Percentiles rank a stretch among this genome's conserved stretches.
These are phyloP conservation scores for Onthophagus sagittarius DNA, from an alignment of 2,888 invertebrate species.

Conservation along the genomic window DNA sequence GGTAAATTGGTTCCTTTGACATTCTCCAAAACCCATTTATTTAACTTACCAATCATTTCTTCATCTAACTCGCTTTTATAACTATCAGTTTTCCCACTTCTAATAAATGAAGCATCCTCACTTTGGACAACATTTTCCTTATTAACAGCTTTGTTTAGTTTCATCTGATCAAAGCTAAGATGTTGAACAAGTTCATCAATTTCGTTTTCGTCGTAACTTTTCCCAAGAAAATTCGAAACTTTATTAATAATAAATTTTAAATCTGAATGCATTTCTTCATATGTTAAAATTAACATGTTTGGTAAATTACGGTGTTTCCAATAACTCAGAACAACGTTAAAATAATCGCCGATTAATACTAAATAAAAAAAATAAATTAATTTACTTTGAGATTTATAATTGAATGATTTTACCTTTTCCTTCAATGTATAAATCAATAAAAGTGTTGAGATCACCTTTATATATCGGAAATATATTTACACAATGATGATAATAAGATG, in stretches of 20 bases:
- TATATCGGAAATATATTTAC: slow-evolving; percentile 51
- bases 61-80: slow-evolving; percentile 57
- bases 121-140: neutral
- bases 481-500: slow-evolving; percentile 27
- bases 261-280: slow-evolving; percentile 39
- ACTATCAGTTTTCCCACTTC: slow-evolving; percentile 43
- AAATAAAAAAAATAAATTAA: neutral
- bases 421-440: slow-evolving; percentile 32
- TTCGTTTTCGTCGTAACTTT: slow-evolving; percentile 40
- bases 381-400: neutral
- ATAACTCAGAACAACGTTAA: slow-evolving; percentile 11
- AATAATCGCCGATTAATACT: slow-evolving; percentile 13
- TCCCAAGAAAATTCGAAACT: slow-evolving; percentile 46
- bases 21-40: slow-evolving; percentile 62
- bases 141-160: slow-evolving; percentile 51
- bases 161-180: slow-evolving; percentile 53
- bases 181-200: slow-evolving; percentile 45
- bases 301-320: slow-evolving; percentile 10
- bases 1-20: neutral
- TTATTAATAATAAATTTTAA: slow-evolving; percentile 43
- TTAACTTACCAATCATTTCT: slow-evolving; percentile 63
- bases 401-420: slow-evolving; percentile 51
- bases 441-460: slow-evolving; percentile 35
- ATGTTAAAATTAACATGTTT: slow-evolving; percentile 19
- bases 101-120: slow-evolving; percentile 43